These are phyloP conservation scores for Orbicella faveolata DNA, from an alignment of 64 coral and sea anemone genomes.

Conservation along the genomic window DNA sequence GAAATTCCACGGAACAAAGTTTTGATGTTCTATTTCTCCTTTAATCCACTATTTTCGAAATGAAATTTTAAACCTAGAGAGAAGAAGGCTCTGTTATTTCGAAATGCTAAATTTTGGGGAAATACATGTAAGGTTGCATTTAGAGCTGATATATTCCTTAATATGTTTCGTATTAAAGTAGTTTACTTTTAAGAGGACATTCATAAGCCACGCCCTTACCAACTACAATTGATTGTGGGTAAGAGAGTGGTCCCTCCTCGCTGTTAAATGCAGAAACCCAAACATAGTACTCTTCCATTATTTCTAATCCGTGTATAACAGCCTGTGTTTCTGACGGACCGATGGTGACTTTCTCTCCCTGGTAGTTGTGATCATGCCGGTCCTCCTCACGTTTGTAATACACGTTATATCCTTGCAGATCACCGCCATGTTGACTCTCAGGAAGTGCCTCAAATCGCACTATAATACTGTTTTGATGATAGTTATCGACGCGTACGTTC, in stretches of 20 bases:
- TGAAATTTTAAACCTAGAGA: no score
- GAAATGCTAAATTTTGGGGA: no score
- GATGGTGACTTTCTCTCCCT: not conserved
- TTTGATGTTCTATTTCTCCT: no score
- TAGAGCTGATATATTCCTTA: no score
- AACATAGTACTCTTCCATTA: not conserved
- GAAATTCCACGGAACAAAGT: no score
- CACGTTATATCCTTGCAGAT: slow-evolving; percentile 1
- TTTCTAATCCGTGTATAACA: not conserved
- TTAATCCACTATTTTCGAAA: no score
- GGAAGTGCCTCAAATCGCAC: not conserved
- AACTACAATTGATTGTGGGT: not conserved
- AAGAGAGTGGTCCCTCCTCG: not conserved
- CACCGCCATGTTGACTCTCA: not conserved
- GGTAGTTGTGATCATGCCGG: not conserved
- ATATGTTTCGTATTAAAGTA: no score
- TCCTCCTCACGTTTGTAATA: not conserved
- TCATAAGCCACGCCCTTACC: not conserved
- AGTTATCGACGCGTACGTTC: not conserved
- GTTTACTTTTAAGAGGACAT: no score
- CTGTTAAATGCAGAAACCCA: not conserved
- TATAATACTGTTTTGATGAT: not conserved
- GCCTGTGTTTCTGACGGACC: not conserved
- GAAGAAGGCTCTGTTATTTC: no score
- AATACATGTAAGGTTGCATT: no score